A percentile compares a stretch with the other conserved stretches of the same genome.
These are phyloP conservation scores for Lepeophtheirus nordmannii DNA, from an alignment of 2,888 invertebrate species.

Conservation along the genomic window DNA sequence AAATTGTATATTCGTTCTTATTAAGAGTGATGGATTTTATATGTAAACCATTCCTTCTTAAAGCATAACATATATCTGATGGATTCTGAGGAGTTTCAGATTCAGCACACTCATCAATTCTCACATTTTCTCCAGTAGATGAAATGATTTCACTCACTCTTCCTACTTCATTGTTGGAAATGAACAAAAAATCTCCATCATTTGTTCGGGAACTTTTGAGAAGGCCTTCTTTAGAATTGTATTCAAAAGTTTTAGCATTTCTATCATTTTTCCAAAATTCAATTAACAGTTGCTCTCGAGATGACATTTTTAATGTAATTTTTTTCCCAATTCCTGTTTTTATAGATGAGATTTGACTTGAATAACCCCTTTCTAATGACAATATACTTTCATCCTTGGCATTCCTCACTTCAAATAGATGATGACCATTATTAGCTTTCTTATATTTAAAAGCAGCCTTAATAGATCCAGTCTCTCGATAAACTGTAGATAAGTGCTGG, in stretches of 20 bases:
- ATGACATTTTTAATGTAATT: not conserved
- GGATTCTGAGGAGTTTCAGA: not conserved
- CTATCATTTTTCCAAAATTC: not conserved
- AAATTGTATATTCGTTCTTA: not conserved
- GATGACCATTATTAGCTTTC: not conserved
- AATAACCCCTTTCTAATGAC: not conserved
- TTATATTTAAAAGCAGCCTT: not conserved
- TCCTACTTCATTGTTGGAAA: not conserved
- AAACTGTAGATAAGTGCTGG: constrained; percentile 80
- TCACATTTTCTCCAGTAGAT: not conserved
- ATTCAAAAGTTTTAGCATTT: not conserved
- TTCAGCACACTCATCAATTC: not conserved
- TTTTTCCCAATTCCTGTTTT: not conserved
- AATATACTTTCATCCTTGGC: not conserved
- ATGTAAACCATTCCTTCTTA: not conserved
- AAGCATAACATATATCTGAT: not conserved
- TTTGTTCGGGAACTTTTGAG: not conserved
- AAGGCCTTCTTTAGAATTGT: not conserved
- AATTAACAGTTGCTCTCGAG: not conserved
- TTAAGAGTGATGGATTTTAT: not conserved
- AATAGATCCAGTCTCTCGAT: constrained; percentile 80
- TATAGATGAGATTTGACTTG: not conserved
- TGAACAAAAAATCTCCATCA: not conserved
- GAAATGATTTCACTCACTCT: not conserved
- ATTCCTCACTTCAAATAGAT: not conserved